Percentiles rank a stretch among this genome's conserved stretches.
Evolutionary conservation across 2,888 invertebrate genomes (phyloP).

Genomic region (Pollenia angustigena): DNA sequence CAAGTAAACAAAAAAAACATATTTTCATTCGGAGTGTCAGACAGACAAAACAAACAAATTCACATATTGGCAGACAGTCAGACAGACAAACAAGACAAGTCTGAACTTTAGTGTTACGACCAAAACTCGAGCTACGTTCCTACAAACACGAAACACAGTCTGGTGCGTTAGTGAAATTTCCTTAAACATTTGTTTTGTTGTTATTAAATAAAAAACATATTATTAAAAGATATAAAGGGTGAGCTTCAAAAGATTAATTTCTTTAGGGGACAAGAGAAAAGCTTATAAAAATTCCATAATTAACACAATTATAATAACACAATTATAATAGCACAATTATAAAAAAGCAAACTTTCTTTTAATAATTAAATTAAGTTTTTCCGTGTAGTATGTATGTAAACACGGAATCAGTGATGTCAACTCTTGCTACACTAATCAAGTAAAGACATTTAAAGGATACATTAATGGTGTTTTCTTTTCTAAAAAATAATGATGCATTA

Average conservation of each 20-base stretch:
- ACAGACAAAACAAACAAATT: conserved; percentile 59
- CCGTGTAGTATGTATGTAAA: too few species aligned
- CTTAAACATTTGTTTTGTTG: conserved; percentile 52
- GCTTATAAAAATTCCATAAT: too few species aligned
- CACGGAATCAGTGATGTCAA: too few species aligned
- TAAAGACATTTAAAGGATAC: too few species aligned
- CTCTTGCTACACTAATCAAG: too few species aligned
- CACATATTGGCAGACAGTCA: conserved; percentile 49
- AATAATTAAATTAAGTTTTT: too few species aligned
- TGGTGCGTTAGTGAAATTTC: conserved; percentile 47
- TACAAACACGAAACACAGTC: conserved; percentile 19
- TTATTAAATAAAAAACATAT: conserved; percentile 42
- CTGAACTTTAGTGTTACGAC: conserved; percentile 64
- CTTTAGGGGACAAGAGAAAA: background rate
- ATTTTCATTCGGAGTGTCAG: conserved; percentile 41
- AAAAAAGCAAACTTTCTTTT: too few species aligned
- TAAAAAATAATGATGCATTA: too few species aligned
- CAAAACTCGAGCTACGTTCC: background rate
- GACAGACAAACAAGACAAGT: conserved; percentile 39
- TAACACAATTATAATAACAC: too few species aligned
- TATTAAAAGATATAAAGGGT: background rate
- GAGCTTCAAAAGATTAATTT: conserved; percentile 13
- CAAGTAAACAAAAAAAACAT: conserved; percentile 37
- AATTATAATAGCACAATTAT: too few species aligned
- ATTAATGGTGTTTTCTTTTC: too few species aligned